Evolutionary conservation across 2,888 invertebrate genomes (phyloP), one percentile per base, ranked within the genome.

Genomic region (Coenonympha arcania): DNA sequence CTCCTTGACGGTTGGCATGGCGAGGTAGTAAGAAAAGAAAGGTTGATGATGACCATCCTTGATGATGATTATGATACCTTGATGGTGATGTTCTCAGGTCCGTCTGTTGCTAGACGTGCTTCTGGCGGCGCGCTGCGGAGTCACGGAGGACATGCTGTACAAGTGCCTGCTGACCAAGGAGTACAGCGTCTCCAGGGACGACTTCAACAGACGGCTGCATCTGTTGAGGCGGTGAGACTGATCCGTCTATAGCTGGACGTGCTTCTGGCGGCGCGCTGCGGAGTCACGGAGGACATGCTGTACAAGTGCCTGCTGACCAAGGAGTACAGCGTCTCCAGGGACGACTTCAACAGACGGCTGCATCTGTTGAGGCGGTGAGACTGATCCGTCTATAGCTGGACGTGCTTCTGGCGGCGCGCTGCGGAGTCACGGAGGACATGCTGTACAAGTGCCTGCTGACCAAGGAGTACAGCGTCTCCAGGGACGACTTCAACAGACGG

Each of bases 71-170:
- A n/a, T n/a, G n/a, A n/a, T n/a, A n/a, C n/a, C n/a, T n/a, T n/a
- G n/a, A n/a, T n/a, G n/a, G n/a, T n/a, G n/a, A n/a, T n/a, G 18
- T 39, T 9, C 11, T 20, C 28, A 87, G 87, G 89, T 90, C 15
- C 92, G 94, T 50, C 92, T 94, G 0, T 84, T 98, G 3, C 85
- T 98, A 1, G 83, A 98, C 6, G 95, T 96, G 71, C 92, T 96
- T 2, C 88, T 98, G 43, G 84, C 98, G 28, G 96, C 96, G 1
- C 91, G 94, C 26, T 91, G 93, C 61, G 95, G 95, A 0, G 90
- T 98, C 47, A 93, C 93, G 6, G 93, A 93, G 62, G 89, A 92
- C 43, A 90, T 95, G 71, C 85, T 98, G 1, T 95, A 90, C 81
- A 91, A 91, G 57, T 94, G 95, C 64, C 89, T 95, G 0, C 90